These are phyloP conservation scores for Muschampia plurimacula DNA, from an alignment of 2,888 invertebrate genomes.

Conservation along the genomic window DNA sequence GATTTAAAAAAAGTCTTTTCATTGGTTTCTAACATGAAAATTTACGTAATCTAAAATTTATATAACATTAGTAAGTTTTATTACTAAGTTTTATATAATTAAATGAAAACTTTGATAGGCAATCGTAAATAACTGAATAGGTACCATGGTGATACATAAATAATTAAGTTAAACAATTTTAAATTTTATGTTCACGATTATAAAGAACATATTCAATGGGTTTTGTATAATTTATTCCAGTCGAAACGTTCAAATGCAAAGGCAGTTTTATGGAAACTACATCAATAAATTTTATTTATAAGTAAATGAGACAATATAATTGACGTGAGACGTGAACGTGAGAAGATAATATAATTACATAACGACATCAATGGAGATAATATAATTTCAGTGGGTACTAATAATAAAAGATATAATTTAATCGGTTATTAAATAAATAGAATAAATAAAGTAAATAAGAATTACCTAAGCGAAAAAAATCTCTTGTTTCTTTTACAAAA, in stretches of 20 bases:
- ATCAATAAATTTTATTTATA: background rate
- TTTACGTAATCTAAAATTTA: background rate
- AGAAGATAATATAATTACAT: conserved; percentile 1
- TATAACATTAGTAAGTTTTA: background rate
- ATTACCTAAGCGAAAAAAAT: too few species aligned
- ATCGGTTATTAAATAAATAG: too few species aligned
- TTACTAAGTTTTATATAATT: background rate
- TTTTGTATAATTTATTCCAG: background rate
- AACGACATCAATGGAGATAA: background rate
- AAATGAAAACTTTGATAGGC: background rate
- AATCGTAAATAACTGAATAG: conserved; percentile 1
- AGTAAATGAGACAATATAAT: background rate
- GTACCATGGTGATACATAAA: background rate
- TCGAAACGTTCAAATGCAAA: conserved; percentile 2
- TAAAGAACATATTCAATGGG: background rate
- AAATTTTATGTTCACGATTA: background rate
- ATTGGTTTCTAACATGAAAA: background rate
- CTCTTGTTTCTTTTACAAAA: too few species aligned
- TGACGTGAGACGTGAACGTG: background rate
- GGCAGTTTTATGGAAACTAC: background rate
- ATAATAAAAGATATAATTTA: background rate
- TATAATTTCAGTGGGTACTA: background rate
- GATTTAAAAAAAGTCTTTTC: background rate
- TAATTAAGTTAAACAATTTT: background rate
- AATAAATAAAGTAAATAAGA: too few species aligned